phyloP scores from a whole-genome alignment of 1,140 invertebrate genomes.

The Drosophila novamexicana region DNA sequence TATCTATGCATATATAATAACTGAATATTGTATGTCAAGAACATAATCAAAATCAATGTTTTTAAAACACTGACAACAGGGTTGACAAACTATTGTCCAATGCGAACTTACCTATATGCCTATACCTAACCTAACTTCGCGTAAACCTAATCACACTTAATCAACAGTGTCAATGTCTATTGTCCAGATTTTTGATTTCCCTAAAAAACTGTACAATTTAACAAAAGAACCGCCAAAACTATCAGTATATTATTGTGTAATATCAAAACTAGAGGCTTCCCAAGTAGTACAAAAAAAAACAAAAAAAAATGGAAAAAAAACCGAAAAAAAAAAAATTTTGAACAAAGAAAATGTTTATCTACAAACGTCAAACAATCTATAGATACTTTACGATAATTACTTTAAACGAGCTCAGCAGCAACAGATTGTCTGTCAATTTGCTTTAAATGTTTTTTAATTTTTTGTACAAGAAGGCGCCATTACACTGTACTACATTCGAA shows the following conservation, averaged over 20 bases:
- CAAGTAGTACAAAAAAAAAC: conserved; percentile 69
- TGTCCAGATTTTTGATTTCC: conserved; percentile 13
- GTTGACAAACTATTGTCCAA: conserved; percentile 48
- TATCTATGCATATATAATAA: conserved; percentile 39
- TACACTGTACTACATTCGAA: conserved; percentile 41
- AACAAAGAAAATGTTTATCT: conserved; percentile 8
- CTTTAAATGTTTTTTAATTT: conserved; percentile 50
- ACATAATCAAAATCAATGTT: conserved; percentile 77
- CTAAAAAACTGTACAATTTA: conserved; percentile 49
- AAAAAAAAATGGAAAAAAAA: conserved; percentile 18
- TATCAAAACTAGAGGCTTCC: conserved; percentile 79
- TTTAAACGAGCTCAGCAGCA: conserved; percentile 58
- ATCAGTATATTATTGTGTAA: conserved; percentile 64
- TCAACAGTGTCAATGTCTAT: conserved; percentile 61
- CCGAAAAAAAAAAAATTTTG: conserved; percentile 12
- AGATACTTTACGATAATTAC: conserved; percentile 36
- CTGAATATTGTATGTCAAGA: conserved; percentile 53
- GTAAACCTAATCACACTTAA: conserved; percentile 43
- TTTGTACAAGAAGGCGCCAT: conserved; percentile 51
- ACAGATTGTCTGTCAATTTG: conserved; percentile 51
- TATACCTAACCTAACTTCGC: conserved; percentile 39
- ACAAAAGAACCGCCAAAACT: conserved; percentile 49
- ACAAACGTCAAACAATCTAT: conserved; percentile 22
- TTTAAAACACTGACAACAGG: conserved; percentile 57
- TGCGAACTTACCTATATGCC: conserved; percentile 44